Percentiles rank a stretch among this genome's conserved stretches.
phyloP scores from a whole-genome alignment of 2,113 vertebrate genomes.

The Spilogale gracilis region DNA sequence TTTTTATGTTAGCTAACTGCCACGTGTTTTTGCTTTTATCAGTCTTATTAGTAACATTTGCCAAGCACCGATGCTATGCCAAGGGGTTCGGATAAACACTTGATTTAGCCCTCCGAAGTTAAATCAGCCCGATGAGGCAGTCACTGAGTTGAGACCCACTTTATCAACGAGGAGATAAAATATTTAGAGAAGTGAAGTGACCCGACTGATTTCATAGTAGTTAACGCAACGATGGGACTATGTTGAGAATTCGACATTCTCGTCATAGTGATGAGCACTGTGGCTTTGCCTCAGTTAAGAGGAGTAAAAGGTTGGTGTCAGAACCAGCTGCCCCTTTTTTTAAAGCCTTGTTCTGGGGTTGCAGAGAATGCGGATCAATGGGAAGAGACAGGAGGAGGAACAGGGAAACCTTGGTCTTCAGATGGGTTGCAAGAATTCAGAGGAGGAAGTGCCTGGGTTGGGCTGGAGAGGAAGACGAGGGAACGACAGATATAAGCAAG shows the following conservation, averaged over 20 bases:
- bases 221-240: not conserved
- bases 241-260: not conserved
- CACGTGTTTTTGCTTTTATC: not conserved
- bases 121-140: not conserved
- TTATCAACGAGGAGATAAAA: not conserved
- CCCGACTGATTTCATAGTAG: not conserved
- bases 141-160: not conserved
- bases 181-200: not conserved
- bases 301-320: not conserved
- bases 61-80: not conserved
- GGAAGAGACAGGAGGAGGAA: not conserved
- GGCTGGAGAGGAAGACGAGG: not conserved
- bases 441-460: not conserved
- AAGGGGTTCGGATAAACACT: constrained; percentile 57
- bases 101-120: constrained; percentile 6
- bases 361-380: not conserved
- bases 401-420: not conserved
- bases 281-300: not conserved
- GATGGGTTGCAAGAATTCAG: not conserved
- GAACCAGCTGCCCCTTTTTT: not conserved
- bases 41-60: constrained; percentile 34
- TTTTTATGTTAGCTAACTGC: constrained; percentile 23
- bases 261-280: accelerated
- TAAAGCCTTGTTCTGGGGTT: not conserved
- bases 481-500: not conserved